Evolutionary conservation across 2,797 vertebrate genomes (phyloP).

Genomic region (Scleropages formosus): DNA sequence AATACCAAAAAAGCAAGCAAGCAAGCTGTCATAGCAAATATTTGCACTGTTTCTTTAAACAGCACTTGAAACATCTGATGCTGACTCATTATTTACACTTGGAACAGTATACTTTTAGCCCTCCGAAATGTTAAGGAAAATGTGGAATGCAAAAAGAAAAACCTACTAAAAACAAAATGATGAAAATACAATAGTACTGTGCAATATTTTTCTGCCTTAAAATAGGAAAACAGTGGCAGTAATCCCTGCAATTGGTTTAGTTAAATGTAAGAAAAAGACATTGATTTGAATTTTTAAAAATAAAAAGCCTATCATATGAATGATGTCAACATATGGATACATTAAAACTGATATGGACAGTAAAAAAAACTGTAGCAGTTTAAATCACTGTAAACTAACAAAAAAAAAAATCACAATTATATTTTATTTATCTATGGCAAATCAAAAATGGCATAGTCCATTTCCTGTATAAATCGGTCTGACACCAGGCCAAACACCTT

Average conservation of each 20-base stretch:
- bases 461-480: conserved; percentile 53
- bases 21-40: conserved; percentile 44
- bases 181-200: conserved; percentile 68
- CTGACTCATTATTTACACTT: conserved; percentile 70
- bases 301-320: conserved; percentile 52
- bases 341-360: conserved; percentile 33
- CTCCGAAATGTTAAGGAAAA: conserved; percentile 59
- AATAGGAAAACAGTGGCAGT: conserved; percentile 78
- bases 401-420: conserved; percentile 58
- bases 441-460: conserved; percentile 66
- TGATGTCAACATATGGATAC: conserved; percentile 27
- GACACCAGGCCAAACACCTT: conserved; percentile 58
- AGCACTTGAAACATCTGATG: conserved; percentile 35
- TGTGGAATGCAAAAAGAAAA: conserved; percentile 50
- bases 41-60: conserved; percentile 48
- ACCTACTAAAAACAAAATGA: conserved; percentile 52
- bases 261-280: conserved; percentile 61
- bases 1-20: conserved; percentile 57
- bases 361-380: conserved; percentile 59
- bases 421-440: conserved; percentile 69
- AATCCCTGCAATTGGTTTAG: conserved; percentile 82
- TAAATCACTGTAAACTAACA: conserved; percentile 46
- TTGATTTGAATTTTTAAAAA: conserved; percentile 36
- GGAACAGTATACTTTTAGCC: conserved; percentile 55
- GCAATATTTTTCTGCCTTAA: conserved; percentile 83